These are phyloP conservation scores for Antheraea assamensis DNA, from an alignment of 2,888 invertebrate genomes.

Conservation along the genomic window DNA sequence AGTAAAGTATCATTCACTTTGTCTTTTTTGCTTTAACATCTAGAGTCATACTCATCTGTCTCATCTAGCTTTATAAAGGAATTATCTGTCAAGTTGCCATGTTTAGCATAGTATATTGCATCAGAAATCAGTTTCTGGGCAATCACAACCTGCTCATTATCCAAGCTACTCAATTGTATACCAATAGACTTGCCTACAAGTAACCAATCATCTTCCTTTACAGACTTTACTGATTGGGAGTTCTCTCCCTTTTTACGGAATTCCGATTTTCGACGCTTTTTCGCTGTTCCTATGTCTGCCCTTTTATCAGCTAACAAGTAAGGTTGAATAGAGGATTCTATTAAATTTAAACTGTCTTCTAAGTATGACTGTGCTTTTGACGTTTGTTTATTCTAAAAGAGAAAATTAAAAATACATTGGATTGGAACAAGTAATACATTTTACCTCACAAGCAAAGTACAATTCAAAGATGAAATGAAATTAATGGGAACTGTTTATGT, in stretches of 20 bases:
- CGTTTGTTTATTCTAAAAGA: conserved; percentile 7
- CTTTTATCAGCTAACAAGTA: conserved; percentile 2
- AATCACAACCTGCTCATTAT: conserved; percentile 25
- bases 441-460: not conserved
- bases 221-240: not conserved
- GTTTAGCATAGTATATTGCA: conserved; percentile 28
- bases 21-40: not conserved
- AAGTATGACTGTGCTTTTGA: conserved; percentile 3
- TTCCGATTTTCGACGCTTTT: conserved; percentile 8
- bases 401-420: not conserved
- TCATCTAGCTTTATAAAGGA: conserved; percentile 8
- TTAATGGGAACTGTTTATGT: too few species aligned
- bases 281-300: not conserved
- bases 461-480: not conserved
- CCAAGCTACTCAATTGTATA: conserved; percentile 26
- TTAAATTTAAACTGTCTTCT: conserved; percentile 8
- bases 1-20: not conserved
- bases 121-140: conserved; percentile 31
- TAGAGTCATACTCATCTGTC: not conserved
- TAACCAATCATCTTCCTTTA: conserved; percentile 22
- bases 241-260: not conserved
- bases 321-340: not conserved
- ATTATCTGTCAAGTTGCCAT: conserved; percentile 25
- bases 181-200: conserved; percentile 26
- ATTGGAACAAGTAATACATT: not conserved